phyloP scores from a whole-genome alignment of 2,888 invertebrate species.

The Gnatocerus cornutus region DNA sequence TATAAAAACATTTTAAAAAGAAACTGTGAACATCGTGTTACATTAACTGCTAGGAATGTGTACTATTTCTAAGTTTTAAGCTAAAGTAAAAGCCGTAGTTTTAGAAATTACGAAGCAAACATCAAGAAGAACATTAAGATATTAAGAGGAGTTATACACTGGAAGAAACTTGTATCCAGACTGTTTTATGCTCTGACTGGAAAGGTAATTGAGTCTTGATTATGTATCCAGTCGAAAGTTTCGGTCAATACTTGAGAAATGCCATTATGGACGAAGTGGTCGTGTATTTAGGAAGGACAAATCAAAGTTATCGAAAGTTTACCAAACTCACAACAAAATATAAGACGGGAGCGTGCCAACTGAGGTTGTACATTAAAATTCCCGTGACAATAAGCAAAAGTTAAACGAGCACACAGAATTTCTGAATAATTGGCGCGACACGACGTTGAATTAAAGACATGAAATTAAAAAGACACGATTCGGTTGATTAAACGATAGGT shows the following conservation, averaged over 20 bases:
- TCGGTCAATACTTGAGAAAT: constrained; percentile 37
- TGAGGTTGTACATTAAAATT: constrained; percentile 42
- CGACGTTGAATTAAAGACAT: neutral
- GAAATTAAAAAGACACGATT: too few species aligned
- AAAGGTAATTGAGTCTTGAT: constrained; percentile 28
- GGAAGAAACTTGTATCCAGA: constrained; percentile 1
- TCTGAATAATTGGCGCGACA: neutral
- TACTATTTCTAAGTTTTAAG: too few species aligned
- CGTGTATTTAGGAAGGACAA: constrained; percentile 47
- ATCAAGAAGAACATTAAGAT: neutral
- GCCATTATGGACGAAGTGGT: constrained; percentile 43
- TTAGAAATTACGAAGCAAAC: neutral
- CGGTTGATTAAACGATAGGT: too few species aligned
- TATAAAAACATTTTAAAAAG: neutral
- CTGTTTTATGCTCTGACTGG: neutral
- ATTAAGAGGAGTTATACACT: neutral
- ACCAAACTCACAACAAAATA: constrained; percentile 34
- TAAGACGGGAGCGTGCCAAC: constrained; percentile 46
- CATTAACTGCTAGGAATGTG: too few species aligned
- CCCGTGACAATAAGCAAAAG: constrained; percentile 30
- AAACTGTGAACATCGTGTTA: too few species aligned
- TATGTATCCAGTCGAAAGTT: constrained; percentile 30
- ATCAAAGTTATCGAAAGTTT: constrained; percentile 49
- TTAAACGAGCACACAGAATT: constrained; percentile 11
- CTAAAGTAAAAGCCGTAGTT: too few species aligned